phyloP scores from a whole-genome alignment of 2,797 vertebrate genomes.

The Oreortyx pictus region DNA sequence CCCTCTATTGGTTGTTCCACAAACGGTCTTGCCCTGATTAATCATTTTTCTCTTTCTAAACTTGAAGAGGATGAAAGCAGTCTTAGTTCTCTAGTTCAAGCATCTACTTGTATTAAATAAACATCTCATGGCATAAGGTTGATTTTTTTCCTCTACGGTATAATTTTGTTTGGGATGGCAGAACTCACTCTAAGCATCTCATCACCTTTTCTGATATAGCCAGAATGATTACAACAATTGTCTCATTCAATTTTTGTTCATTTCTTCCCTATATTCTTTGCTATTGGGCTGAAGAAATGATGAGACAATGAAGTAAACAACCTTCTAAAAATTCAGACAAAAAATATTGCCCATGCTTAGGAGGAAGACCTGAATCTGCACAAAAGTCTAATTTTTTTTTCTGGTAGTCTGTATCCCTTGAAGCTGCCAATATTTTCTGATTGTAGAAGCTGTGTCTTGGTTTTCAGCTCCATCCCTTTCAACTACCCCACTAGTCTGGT shows the following conservation, averaged over 20 bases:
- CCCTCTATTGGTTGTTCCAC: neutral
- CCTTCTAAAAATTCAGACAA: neutral
- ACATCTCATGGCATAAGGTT: neutral
- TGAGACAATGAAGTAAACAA: neutral
- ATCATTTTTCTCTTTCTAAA: slow-evolving; percentile 7
- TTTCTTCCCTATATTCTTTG: neutral
- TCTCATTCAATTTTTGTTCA: neutral
- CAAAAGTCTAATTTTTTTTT: neutral
- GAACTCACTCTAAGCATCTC: neutral
- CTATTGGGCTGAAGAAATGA: neutral
- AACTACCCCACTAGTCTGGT: neutral
- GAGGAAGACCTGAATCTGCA: neutral
- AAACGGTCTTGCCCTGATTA: neutral
- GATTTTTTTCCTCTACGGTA: neutral
- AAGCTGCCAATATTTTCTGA: neutral
- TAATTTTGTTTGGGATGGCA: neutral
- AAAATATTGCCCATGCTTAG: neutral
- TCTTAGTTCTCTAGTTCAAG: neutral
- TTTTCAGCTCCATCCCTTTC: neutral
- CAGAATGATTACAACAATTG: neutral
- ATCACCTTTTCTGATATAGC: neutral
- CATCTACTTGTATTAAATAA: neutral
- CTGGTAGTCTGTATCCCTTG: neutral
- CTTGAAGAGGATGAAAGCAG: neutral
- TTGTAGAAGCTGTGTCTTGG: neutral